A percentile compares a stretch with the other conserved stretches of the same genome.
Conservation (phyloP, 1,140 invertebrate genomes). For the Antheraea pernyi region DNA sequence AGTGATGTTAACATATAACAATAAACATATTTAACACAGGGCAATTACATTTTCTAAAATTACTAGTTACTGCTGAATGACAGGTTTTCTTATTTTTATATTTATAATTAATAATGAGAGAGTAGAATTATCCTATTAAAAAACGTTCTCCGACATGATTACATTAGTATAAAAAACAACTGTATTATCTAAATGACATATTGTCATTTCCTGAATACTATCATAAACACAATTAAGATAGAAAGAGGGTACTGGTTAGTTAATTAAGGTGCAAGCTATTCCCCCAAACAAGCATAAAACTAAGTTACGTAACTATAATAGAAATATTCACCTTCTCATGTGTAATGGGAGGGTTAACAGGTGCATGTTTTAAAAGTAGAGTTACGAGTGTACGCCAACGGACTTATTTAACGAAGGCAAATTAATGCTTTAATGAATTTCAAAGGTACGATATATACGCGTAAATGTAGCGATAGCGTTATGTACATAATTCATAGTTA, state of each 20-base stretch:
- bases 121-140: too few species aligned
- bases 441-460: not conserved
- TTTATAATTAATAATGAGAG: too few species aligned
- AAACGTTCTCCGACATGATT: too few species aligned
- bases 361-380: constrained; percentile 3
- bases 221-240: not conserved
- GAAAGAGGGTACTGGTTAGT: not conserved
- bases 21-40: too few species aligned
- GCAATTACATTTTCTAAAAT: too few species aligned
- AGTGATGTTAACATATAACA: too few species aligned
- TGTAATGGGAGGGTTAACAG: not conserved
- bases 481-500: not conserved
- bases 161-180: too few species aligned
- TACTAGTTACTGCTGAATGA: too few species aligned
- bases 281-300: constrained; percentile 2
- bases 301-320: not conserved
- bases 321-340: constrained; percentile 1
- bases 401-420: not conserved
- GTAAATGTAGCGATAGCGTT: not conserved
- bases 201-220: not conserved
- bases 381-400: not conserved
- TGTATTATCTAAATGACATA: not conserved
- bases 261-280: not conserved
- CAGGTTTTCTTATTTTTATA: too few species aligned
- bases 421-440: not conserved